Evolutionary conservation across 2,113 vertebrate species (phyloP), one percentile per base, ranked within the genome.

Genomic region (Nothobranchius kuhntae): DNA sequence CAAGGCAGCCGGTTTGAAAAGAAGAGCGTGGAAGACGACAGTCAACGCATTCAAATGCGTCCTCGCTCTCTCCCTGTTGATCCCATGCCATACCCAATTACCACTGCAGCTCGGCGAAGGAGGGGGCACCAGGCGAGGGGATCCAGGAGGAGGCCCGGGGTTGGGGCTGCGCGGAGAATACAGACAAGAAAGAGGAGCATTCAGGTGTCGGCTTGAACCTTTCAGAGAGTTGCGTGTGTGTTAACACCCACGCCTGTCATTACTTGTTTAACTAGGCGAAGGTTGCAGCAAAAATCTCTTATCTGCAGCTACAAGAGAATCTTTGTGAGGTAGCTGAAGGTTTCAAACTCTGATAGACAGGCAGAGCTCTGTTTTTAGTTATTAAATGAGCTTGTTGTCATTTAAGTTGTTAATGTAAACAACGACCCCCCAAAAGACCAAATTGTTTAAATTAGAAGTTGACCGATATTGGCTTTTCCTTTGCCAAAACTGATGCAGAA

Each of bases 81-180:
- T 91, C 91, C 81, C 21, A 48, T 91, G 90, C 89, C 89, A 90
- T 87, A 90, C 86, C 79, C 88, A 90, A 91, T 92, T 92, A 90
- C 86, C 76, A 82, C 72, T 73, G 78, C 65, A 65, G 78, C 47
- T 53, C 47, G 73, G 63, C 65, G 65, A 53, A 40, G 70, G 30
- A 15, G 73, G 65, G 61, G 51, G 1, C n/a, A 9, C 4, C 0
- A 14, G 0, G 65, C 40, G 62, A 38, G 7, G 10, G 63, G n/a
- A 9, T 2, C 57, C 35, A 42, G 21, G 61, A 9, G 17, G 65
- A 30, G 30, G 30, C 30, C 15, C 4, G 53, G 15, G 36, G 38
- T 2, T 51, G 52, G 64, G 55, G 65, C 3, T 53, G 64, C 21
- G 60, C 26, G 21, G 44, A 56, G 84, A 80, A 83, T 76, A 66